A percentile compares a stretch with the other conserved stretches of the same genome.
phyloP scores from a whole-genome alignment of 1,140 invertebrate species.

The Philotrypesis tridentata region DNA sequence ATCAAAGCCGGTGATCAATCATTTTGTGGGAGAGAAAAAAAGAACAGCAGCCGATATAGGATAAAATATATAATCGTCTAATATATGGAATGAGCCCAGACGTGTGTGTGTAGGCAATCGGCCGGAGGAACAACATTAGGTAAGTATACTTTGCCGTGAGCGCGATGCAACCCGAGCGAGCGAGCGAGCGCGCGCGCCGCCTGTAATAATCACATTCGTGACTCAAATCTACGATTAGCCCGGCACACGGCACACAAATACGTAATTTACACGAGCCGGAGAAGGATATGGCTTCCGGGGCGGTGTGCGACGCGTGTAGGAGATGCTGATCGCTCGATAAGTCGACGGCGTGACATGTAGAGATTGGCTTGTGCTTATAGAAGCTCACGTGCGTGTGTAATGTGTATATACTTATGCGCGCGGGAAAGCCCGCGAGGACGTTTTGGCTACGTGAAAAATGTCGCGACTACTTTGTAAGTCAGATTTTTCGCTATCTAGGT shows the following conservation, averaged over 20 bases:
- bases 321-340: conserved; percentile 40
- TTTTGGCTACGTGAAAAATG: neutral
- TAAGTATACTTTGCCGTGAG: conserved; percentile 15
- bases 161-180: neutral
- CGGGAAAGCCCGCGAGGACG: neutral
- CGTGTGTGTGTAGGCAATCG: neutral
- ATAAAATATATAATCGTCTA: neutral
- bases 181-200: too few relatives aligned
- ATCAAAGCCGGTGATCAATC: neutral
- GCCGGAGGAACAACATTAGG: neutral
- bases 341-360: conserved; percentile 2
- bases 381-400: neutral
- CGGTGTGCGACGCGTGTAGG: neutral
- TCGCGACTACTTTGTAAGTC: conserved; percentile 12
- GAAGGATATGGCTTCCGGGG: conserved; percentile 3
- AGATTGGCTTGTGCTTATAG: neutral
- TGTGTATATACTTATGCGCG: neutral
- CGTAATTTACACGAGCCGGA: conserved; percentile 38
- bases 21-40: neutral
- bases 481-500: conserved; percentile 37
- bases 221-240: conserved; percentile 49
- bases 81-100: too few relatives aligned
- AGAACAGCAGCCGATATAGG: neutral
- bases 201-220: conserved; percentile 51
- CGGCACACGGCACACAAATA: conserved; percentile 31